Percentiles rank a stretch among this genome's conserved stretches.
These are phyloP conservation scores for Zenarchopterus dispar DNA, from an alignment of 2,797 vertebrate genomes.

Conservation along the genomic window DNA sequence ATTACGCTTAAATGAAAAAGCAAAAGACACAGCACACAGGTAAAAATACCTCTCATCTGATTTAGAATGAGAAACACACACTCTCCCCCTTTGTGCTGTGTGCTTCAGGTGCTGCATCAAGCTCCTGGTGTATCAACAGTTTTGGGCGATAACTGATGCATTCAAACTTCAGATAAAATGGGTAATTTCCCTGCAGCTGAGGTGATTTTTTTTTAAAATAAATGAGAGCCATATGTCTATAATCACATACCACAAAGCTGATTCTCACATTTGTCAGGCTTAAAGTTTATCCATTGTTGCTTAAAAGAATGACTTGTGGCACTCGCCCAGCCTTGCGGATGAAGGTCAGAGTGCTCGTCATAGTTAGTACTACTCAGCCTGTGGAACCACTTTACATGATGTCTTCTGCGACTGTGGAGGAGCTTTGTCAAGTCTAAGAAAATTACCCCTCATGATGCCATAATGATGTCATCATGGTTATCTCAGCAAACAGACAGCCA, in stretches of 20 bases:
- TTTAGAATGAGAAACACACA: slow-evolving; percentile 33
- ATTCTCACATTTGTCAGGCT: slow-evolving; percentile 1
- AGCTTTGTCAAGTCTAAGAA: slow-evolving; percentile 39
- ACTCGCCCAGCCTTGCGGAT: neutral
- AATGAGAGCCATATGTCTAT: neutral
- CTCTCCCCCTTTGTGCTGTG: slow-evolving; percentile 25
- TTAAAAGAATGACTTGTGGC: neutral
- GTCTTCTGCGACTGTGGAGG: slow-evolving; percentile 29
- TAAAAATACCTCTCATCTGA: slow-evolving; percentile 53
- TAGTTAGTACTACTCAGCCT: neutral
- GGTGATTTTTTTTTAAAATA: slow-evolving; percentile 40
- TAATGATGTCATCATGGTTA: slow-evolving; percentile 30
- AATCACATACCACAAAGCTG: neutral
- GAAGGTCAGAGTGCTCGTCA: slow-evolving; percentile 12
- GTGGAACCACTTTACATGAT: slow-evolving; percentile 12
- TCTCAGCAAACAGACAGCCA: slow-evolving; percentile 33
- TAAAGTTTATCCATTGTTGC: neutral
- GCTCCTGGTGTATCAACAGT: slow-evolving; percentile 40
- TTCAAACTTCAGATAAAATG: slow-evolving; percentile 60
- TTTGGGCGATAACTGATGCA: slow-evolving; percentile 56
- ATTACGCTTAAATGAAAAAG: slow-evolving; percentile 47
- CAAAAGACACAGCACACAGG: slow-evolving; percentile 44
- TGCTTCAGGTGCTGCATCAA: slow-evolving; percentile 23
- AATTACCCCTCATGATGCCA: slow-evolving; percentile 30
- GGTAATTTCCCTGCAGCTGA: slow-evolving; percentile 45